Percentiles rank a stretch among this genome's conserved stretches.
phyloP scores from a whole-genome alignment of 2,888 invertebrate species.

The Panopea generosa region DNA sequence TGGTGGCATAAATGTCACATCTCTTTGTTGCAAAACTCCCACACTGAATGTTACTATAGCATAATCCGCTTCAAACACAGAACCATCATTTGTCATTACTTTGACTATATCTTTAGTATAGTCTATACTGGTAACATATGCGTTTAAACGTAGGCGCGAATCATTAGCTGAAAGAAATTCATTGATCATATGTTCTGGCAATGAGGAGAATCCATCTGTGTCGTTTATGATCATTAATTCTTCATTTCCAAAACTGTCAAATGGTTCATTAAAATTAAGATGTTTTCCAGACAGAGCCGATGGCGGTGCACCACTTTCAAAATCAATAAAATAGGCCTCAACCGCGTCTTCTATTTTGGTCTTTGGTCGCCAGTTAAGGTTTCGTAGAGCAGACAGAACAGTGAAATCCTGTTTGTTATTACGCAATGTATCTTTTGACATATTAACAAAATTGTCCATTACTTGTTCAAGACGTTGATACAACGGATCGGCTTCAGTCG shows the following conservation, averaged over 20 bases:
- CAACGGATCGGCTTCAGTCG: slow-evolving; percentile 11
- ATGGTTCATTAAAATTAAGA: slow-evolving; percentile 22
- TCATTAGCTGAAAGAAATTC: slow-evolving; percentile 24
- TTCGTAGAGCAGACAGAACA: slow-evolving; percentile 20
- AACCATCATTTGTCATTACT: slow-evolving; percentile 39
- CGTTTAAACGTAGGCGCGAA: slow-evolving; percentile 35
- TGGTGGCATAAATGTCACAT: slow-evolving; percentile 45
- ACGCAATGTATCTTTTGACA: not conserved
- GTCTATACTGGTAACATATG: slow-evolving; percentile 29
- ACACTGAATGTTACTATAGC: slow-evolving; percentile 60
- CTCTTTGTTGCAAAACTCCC: slow-evolving; percentile 53
- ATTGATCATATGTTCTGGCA: slow-evolving; percentile 19
- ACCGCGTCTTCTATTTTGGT: slow-evolving; percentile 30
- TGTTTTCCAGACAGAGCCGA: slow-evolving; percentile 27
- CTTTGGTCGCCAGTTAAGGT: slow-evolving; percentile 33
- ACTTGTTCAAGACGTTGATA: slow-evolving; percentile 6
- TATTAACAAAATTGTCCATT: not conserved
- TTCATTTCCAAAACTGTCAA: slow-evolving; percentile 19
- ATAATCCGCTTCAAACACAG: slow-evolving; percentile 30
- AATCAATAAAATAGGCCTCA: slow-evolving; percentile 32
- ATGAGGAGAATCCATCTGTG: slow-evolving; percentile 30
- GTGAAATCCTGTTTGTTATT: slow-evolving; percentile 20
- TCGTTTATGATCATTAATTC: slow-evolving; percentile 27
- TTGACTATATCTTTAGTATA: slow-evolving; percentile 22
- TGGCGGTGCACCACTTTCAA: slow-evolving; percentile 25